Evolutionary conservation across 1,140 invertebrate species (phyloP).

Genomic region (Ceratosolen solmsi): DNA sequence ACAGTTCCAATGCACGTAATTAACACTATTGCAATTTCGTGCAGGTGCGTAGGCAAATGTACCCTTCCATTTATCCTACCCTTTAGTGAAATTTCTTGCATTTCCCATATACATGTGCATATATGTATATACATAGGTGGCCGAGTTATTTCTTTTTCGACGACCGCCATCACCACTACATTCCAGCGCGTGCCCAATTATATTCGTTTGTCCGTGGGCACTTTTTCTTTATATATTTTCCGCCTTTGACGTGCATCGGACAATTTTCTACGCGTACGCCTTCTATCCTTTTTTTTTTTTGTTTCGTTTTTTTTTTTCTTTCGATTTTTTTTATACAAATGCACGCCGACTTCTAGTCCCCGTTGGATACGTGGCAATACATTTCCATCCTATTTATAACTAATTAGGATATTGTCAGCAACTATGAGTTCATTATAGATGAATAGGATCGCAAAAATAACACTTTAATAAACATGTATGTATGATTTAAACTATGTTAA

Average conservation of each 20-base stretch:
- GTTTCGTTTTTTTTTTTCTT: too few species aligned
- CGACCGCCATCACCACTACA: background rate
- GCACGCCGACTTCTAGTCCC: background rate
- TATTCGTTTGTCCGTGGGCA: slow-evolving; percentile 33
- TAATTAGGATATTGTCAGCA: slow-evolving; percentile 24
- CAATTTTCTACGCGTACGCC: background rate
- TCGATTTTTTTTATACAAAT: background rate
- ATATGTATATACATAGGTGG: too few species aligned
- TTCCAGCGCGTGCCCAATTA: slow-evolving; percentile 40
- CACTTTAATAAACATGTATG: background rate
- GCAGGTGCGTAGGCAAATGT: background rate
- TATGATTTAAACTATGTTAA: background rate
- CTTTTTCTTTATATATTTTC: slow-evolving; percentile 21
- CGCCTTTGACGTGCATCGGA: background rate
- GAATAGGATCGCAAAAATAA: background rate
- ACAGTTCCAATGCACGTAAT: background rate
- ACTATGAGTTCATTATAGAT: slow-evolving; percentile 32
- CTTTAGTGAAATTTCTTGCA: slow-evolving; percentile 13
- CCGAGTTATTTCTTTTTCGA: slow-evolving; percentile 21
- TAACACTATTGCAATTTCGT: slow-evolving; percentile 10
- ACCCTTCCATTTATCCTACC: slow-evolving; percentile 32
- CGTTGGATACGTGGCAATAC: background rate
- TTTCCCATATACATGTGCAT: background rate
- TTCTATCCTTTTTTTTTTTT: background rate
- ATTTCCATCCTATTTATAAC: slow-evolving; percentile 33